Evolutionary conservation across 2,797 vertebrate species (phyloP).

Genomic region (Loris lydekkerianus): DNA sequence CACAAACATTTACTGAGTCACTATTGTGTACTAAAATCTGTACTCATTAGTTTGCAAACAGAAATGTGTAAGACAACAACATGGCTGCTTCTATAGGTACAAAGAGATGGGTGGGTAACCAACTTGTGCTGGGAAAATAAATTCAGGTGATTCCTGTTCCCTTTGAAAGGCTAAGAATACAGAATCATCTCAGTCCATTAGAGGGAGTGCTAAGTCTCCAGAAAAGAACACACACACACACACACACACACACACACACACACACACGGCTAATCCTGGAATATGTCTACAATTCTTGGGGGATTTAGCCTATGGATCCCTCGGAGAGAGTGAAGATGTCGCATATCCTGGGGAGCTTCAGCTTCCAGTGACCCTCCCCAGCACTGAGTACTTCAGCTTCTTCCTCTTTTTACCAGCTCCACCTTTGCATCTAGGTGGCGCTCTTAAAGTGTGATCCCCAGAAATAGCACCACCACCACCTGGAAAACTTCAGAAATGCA

Average conservation of each 20-base stretch:
- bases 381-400: not conserved
- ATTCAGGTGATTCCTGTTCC: not conserved
- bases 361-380: not conserved
- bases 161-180: not conserved
- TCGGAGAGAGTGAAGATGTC: not conserved
- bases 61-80: not conserved
- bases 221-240: not conserved
- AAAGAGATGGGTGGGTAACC: not conserved
- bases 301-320: not conserved
- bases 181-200: constrained; percentile 16
- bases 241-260: not conserved
- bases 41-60: constrained; percentile 23
- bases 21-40: not conserved
- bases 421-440: not conserved
- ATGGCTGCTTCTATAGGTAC: not conserved
- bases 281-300: not conserved
- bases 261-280: not conserved
- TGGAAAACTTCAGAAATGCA: constrained; percentile 28
- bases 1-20: not conserved
- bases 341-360: not conserved
- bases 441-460: not conserved
- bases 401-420: not conserved
- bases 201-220: constrained; percentile 43
- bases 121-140: not conserved
- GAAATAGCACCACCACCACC: not conserved